Evolutionary conservation across 2,888 invertebrate genomes (phyloP).

Genomic region (Amphipyra tragopoginis): DNA sequence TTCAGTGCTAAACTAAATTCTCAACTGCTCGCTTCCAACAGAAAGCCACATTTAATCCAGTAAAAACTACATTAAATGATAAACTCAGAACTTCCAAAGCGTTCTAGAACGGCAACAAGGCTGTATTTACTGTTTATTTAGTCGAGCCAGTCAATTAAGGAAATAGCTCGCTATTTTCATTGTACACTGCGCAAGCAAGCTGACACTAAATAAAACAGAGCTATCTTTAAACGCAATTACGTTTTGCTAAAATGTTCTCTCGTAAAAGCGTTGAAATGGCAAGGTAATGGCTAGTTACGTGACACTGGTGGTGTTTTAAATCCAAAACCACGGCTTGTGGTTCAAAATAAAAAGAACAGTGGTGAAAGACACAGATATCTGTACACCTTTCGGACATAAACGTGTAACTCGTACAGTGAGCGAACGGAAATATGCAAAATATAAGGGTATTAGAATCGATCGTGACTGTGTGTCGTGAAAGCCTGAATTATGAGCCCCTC

Average conservation of each 20-base stretch:
- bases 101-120: conserved; percentile 24
- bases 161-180: conserved; percentile 35
- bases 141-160: conserved; percentile 39
- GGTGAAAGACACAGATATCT: too few relatives aligned
- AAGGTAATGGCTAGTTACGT: too few relatives aligned
- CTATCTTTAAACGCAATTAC: conserved; percentile 10
- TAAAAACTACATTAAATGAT: conserved; percentile 16
- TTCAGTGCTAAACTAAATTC: too few relatives aligned
- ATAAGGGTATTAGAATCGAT: too few relatives aligned
- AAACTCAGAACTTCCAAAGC: conserved; percentile 13
- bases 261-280: not conserved
- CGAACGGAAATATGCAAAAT: too few relatives aligned
- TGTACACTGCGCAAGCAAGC: conserved; percentile 18
- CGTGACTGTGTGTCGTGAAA: too few relatives aligned
- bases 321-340: too few relatives aligned
- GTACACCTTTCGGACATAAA: too few relatives aligned
- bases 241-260: not conserved
- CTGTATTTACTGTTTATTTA: conserved; percentile 34
- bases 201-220: conserved; percentile 28
- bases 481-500: too few relatives aligned
- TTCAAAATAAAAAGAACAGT: too few relatives aligned
- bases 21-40: not conserved
- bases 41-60: not conserved
- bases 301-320: too few relatives aligned
- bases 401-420: too few relatives aligned